Conservation (phyloP, 2,113 vertebrate species). For the Beaufortia kweichowensis region DNA sequence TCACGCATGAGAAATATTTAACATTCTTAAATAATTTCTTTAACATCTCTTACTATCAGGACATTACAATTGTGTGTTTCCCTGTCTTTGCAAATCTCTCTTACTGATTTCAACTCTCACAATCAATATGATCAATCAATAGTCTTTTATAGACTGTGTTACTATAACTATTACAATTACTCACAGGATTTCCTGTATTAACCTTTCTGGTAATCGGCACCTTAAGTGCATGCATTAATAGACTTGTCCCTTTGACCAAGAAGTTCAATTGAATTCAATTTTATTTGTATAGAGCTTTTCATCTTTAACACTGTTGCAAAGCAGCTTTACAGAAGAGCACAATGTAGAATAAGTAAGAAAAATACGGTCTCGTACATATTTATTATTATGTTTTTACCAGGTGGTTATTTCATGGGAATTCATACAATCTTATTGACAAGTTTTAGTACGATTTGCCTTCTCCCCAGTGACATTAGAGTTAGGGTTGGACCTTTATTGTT, state of each 20-base stretch:
- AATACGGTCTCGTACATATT: too few species aligned
- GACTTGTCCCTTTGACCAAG: neutral
- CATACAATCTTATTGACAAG: too few species aligned
- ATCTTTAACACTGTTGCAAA: too few species aligned
- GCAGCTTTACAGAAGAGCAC: too few species aligned
- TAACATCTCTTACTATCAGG: conserved; percentile 30
- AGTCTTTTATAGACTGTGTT: conserved; percentile 49
- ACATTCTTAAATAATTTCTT: conserved; percentile 12
- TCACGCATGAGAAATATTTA: conserved; percentile 25
- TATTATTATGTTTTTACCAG: too few species aligned
- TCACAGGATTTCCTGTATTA: conserved; percentile 7
- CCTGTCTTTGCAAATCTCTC: conserved; percentile 52
- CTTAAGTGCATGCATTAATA: neutral
- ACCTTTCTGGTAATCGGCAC: conserved; percentile 6
- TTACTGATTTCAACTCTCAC: conserved; percentile 55
- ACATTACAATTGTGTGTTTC: conserved; percentile 30
- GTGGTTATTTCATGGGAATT: too few species aligned
- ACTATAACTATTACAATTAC: conserved; percentile 29
- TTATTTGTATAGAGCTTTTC: too few species aligned
- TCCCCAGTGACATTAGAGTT: too few species aligned
- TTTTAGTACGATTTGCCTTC: too few species aligned
- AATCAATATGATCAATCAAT: conserved; percentile 56
- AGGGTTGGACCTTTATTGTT: too few species aligned
- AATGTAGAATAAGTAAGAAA: too few species aligned
- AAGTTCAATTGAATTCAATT: neutral